Evolutionary conservation across 2,797 vertebrate genomes (phyloP).

Genomic region (Pygocentrus nattereri): DNA sequence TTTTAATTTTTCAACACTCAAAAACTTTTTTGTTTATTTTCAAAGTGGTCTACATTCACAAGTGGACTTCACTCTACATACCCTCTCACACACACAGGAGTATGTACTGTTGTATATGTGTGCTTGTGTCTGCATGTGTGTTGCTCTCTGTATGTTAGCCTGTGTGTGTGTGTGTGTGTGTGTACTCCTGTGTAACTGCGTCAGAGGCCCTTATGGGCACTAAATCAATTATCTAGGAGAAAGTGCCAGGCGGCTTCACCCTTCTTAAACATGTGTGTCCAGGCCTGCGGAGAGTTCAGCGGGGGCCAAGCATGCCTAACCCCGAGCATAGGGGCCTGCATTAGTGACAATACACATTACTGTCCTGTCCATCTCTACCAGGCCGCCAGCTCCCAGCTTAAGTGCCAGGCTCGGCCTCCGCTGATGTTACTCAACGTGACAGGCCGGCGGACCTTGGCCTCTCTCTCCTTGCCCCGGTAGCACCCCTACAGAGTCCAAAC

Average conservation of each 20-base stretch:
- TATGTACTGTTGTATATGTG: background rate
- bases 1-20: no score
- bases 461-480: constrained; percentile 5
- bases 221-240: constrained; percentile 46
- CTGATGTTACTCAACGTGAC: constrained; percentile 53
- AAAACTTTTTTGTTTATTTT: no score
- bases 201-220: constrained; percentile 15
- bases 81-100: no score
- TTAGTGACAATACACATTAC: constrained; percentile 81
- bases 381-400: constrained; percentile 47
- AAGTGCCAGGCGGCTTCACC: constrained; percentile 30
- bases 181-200: background rate
- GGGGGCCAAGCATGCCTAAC: constrained; percentile 63
- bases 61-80: no score
- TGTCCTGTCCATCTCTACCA: constrained; percentile 70
- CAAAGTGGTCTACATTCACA: no score
- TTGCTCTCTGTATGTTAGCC: background rate
- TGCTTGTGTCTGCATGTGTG: background rate
- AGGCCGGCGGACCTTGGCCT: constrained; percentile 40
- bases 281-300: constrained; percentile 47
- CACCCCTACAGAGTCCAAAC: background rate
- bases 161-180: constrained; percentile 10
- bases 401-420: constrained; percentile 41
- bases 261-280: constrained; percentile 47
- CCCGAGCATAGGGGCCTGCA: constrained; percentile 68